A percentile compares a stretch with the other conserved stretches of the same genome.
phyloP scores from a whole-genome alignment of 2,797 vertebrate genomes.

The Buceros bicornis region DNA sequence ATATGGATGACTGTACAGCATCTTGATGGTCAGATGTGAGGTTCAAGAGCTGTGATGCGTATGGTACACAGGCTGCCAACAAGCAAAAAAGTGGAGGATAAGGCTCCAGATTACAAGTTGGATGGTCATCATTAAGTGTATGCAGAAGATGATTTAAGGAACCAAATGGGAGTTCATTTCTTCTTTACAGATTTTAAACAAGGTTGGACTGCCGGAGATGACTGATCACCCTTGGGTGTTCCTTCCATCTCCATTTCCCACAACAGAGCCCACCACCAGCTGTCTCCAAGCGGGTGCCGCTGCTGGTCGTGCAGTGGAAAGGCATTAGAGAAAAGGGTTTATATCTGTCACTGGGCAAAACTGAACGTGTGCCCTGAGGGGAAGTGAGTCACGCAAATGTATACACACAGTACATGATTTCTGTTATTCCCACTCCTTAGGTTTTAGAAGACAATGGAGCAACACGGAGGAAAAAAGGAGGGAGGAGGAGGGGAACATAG shows the following conservation, averaged over 20 bases:
- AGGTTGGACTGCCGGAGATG: neutral
- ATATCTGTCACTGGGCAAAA: neutral
- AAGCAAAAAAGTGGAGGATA: neutral
- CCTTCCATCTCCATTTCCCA: neutral
- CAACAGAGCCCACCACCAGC: neutral
- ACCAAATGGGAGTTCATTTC: neutral
- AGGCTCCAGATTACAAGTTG: neutral
- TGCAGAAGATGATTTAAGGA: neutral
- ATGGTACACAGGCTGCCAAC: neutral
- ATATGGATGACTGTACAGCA: neutral
- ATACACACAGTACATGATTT: neutral
- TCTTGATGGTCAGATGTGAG: neutral
- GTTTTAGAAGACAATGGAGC: neutral
- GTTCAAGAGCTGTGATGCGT: neutral
- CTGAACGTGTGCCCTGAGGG: neutral
- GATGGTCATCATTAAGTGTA: too few relatives aligned
- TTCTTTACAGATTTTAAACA: neutral
- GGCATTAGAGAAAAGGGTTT: neutral
- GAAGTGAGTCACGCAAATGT: slow-evolving; percentile 49
- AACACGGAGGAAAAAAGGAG: neutral
- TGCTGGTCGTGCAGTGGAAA: neutral
- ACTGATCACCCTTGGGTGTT: neutral
- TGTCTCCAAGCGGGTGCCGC: rapidly evolving
- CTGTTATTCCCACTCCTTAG: neutral
- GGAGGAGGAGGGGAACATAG: neutral